Conservation (phyloP, 2,113 vertebrate species). For the Corynorhinus townsendii region DNA sequence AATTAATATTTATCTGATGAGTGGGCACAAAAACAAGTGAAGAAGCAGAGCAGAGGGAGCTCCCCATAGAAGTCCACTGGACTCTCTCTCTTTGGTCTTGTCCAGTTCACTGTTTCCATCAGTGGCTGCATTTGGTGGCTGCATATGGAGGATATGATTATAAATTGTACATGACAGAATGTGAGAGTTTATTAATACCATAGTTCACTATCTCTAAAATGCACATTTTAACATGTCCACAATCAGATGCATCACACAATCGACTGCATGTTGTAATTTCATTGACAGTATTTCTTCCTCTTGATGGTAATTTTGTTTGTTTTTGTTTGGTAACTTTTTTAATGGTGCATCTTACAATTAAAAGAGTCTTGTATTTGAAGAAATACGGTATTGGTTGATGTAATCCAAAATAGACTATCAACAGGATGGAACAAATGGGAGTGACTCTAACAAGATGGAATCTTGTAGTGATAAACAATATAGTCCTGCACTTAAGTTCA, state of each 20-base stretch:
- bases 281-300: background rate
- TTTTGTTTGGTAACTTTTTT: background rate
- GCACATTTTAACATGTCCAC: background rate
- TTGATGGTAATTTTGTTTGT: background rate
- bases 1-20: background rate
- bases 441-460: conserved; percentile 35
- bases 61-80: background rate
- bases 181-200: background rate
- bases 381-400: background rate
- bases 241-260: background rate
- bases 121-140: background rate
- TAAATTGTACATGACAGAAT: background rate
- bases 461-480: conserved; percentile 41
- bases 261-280: background rate
- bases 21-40: background rate
- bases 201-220: background rate
- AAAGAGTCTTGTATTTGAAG: background rate
- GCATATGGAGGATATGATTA: background rate
- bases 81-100: background rate
- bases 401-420: background rate
- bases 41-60: background rate
- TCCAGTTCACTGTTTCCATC: background rate
- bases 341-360: background rate
- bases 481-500: conserved; percentile 46
- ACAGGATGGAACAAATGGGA: background rate